Conservation (phyloP, 2,888 invertebrate species). For the Hydriomena furcata region DNA sequence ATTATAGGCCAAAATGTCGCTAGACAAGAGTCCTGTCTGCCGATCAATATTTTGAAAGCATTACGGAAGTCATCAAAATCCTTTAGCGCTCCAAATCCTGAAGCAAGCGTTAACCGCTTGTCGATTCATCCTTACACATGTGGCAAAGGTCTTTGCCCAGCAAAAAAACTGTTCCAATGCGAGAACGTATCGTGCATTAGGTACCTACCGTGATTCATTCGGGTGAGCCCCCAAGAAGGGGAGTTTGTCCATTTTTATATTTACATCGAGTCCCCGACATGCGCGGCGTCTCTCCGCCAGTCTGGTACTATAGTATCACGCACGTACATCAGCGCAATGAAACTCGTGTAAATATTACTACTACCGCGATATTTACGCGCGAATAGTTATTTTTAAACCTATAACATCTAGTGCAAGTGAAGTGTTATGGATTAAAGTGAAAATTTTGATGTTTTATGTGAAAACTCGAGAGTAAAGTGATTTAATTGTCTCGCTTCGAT, state of each 20-base stretch:
- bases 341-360: constrained; percentile 79
- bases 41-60: constrained; percentile 78
- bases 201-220: constrained; percentile 75
- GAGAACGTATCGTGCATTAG: constrained; percentile 59
- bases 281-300: constrained; percentile 80
- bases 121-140: constrained; percentile 30
- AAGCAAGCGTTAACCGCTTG: constrained; percentile 19
- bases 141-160: constrained; percentile 44
- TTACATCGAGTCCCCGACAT: constrained; percentile 81
- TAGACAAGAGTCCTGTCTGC: constrained; percentile 48
- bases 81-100: constrained; percentile 39
- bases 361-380: constrained; percentile 73
- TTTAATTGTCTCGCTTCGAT: constrained; percentile 73
- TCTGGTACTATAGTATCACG: constrained; percentile 79
- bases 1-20: constrained; percentile 60
- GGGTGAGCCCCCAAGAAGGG: constrained; percentile 78
- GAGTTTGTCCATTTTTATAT: constrained; percentile 83
- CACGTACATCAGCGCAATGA: constrained; percentile 76
- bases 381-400: constrained; percentile 69
- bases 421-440: constrained; percentile 49
- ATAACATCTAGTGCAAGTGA: constrained; percentile 51
- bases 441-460: constrained; percentile 61
- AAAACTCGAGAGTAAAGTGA: constrained; percentile 56
- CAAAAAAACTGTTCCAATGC: constrained; percentile 54
- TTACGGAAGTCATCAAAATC: constrained; percentile 67